Conservation (phyloP, 2,797 vertebrate species). For the Enteromius thamalakanensis region DNA sequence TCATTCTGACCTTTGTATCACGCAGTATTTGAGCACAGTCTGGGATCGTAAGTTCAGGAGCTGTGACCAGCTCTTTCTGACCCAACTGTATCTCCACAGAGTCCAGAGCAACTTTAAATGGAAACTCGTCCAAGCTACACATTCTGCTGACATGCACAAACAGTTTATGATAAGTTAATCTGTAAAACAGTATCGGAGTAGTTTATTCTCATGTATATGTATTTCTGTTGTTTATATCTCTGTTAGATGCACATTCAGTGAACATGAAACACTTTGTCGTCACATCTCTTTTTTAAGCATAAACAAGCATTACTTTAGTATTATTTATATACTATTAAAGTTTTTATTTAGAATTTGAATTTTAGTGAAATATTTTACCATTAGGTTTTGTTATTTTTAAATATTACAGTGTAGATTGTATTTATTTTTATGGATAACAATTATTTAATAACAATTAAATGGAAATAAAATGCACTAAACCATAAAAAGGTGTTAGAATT, state of each 20-base stretch:
- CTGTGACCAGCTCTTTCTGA: slow-evolving; percentile 55
- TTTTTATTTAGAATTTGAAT: background rate
- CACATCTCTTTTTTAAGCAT: background rate
- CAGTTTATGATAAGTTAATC: background rate
- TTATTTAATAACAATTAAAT: background rate
- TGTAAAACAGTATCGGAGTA: background rate
- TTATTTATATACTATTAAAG: background rate
- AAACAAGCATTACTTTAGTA: background rate
- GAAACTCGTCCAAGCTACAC: slow-evolving; percentile 86
- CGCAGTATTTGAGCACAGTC: slow-evolving; percentile 77
- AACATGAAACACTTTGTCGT: background rate
- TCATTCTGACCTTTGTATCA: slow-evolving; percentile 77
- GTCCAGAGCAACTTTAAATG: slow-evolving; percentile 79
- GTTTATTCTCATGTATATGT: background rate
- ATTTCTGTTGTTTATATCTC: background rate
- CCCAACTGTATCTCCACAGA: slow-evolving; percentile 61
- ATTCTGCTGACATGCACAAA: slow-evolving; percentile 66
- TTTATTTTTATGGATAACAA: background rate
- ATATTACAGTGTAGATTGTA: background rate
- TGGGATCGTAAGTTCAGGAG: slow-evolving; percentile 73
- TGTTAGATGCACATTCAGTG: background rate
- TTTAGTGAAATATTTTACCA: background rate
- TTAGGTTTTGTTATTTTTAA: background rate
- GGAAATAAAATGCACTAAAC: background rate
- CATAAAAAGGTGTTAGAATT: background rate